These are phyloP conservation scores for Melanotaenia pygmaea DNA, from an alignment of 2,797 vertebrate genomes.

Conservation along the genomic window DNA sequence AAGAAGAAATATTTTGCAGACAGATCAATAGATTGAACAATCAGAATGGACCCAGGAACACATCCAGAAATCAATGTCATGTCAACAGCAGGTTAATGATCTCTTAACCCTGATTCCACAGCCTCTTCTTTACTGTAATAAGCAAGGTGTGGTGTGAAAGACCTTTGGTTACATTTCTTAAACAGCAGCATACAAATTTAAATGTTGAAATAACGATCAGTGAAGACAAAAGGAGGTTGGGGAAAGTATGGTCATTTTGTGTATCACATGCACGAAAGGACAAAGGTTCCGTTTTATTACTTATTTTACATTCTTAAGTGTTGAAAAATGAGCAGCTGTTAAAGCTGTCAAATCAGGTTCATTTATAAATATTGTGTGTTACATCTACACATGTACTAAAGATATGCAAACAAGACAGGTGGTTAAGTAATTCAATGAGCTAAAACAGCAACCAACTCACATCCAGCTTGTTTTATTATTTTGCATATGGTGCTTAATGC, in stretches of 20 bases:
- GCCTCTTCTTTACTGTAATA: neutral
- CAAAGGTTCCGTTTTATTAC: constrained; percentile 40
- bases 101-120: neutral
- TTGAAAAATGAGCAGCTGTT: constrained; percentile 23
- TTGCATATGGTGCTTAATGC: constrained; percentile 45
- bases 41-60: too few relatives aligned
- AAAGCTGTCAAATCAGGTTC: constrained; percentile 31
- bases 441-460: constrained; percentile 35
- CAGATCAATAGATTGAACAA: too few relatives aligned
- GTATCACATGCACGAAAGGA: constrained; percentile 38
- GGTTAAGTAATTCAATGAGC: constrained; percentile 40
- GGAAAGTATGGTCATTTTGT: constrained; percentile 17
- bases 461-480: constrained; percentile 27
- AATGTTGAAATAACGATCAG: constrained; percentile 2
- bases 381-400: constrained; percentile 15
- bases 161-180: neutral
- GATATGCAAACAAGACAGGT: constrained; percentile 49
- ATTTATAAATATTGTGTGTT: constrained; percentile 21
- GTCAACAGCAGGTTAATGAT: neutral
- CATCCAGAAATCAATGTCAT: too few relatives aligned
- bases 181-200: neutral
- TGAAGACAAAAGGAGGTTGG: constrained; percentile 4
- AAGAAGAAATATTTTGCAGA: too few relatives aligned
- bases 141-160: neutral
- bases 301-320: constrained; percentile 10